A percentile compares a stretch with the other conserved stretches of the same genome.
Evolutionary conservation across 2,888 invertebrate species (phyloP).

Genomic region (Pelosia muscerda): DNA sequence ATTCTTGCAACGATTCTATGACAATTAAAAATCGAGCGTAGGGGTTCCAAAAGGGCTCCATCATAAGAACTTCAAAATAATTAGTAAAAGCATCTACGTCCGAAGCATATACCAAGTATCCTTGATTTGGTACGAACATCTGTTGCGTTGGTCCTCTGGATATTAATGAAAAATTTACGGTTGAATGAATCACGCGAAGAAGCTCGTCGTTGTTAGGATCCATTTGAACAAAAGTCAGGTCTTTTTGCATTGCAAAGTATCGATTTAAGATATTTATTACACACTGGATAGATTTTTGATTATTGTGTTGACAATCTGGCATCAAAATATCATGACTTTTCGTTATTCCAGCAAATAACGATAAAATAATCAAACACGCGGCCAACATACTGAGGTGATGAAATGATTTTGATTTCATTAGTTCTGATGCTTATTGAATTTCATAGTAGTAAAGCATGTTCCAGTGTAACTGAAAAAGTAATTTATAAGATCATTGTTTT

Average conservation of each 20-base stretch:
- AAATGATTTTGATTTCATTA: conserved; percentile 15
- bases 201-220: conserved; percentile 25
- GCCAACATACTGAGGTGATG: background rate
- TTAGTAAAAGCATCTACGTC: background rate
- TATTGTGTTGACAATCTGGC: background rate
- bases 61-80: conserved; percentile 36
- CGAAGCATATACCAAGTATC: conserved; percentile 26
- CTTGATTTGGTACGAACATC: conserved; percentile 31
- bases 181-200: conserved; percentile 29
- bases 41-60: conserved; percentile 63
- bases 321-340: background rate
- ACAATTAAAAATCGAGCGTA: conserved; percentile 58
- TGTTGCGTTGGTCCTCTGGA: conserved; percentile 20
- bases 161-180: conserved; percentile 23
- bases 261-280: conserved; percentile 23
- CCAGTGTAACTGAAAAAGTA: background rate
- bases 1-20: conserved; percentile 41
- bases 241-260: conserved; percentile 30
- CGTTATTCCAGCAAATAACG: background rate
- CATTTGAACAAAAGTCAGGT: conserved; percentile 37
- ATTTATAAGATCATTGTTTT: background rate
- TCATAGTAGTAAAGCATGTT: background rate
- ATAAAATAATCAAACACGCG: background rate
- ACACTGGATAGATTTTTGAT: conserved; percentile 21
- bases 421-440: background rate